These are phyloP conservation scores for Dynastes maya DNA, from an alignment of 2,888 invertebrate species.

Conservation along the genomic window DNA sequence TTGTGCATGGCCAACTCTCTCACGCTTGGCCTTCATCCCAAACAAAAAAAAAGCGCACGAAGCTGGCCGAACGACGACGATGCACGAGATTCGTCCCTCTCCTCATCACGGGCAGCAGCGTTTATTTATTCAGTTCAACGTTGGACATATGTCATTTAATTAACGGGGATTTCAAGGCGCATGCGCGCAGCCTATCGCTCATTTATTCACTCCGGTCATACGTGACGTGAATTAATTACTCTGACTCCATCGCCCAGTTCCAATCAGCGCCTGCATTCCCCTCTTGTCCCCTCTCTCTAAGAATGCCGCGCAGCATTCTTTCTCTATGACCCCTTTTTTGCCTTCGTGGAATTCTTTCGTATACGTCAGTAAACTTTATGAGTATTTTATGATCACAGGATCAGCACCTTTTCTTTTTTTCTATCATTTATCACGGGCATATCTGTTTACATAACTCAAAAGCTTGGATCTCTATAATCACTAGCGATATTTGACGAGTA, in stretches of 20 bases:
- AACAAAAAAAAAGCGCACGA: conserved; percentile 20
- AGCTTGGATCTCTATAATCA: neutral
- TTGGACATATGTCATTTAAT: conserved; percentile 33
- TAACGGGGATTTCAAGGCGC: conserved; percentile 17
- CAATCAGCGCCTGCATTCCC: neutral
- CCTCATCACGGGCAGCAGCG: neutral
- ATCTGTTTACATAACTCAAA: conserved; percentile 2
- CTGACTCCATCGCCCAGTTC: conserved; percentile 3
- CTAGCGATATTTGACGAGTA: neutral
- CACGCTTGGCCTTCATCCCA: conserved; percentile 44
- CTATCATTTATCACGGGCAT: conserved; percentile 3
- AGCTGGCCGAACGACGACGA: conserved; percentile 28
- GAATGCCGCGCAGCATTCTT: neutral
- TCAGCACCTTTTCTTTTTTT: neutral
- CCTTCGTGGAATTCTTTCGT: neutral
- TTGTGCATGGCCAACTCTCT: conserved; percentile 22
- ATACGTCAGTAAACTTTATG: neutral
- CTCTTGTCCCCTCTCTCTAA: neutral
- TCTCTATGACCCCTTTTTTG: conserved; percentile 11
- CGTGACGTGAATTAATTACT: conserved; percentile 37
- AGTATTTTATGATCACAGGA: neutral
- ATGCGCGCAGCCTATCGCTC: conserved; percentile 44
- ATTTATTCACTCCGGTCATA: conserved; percentile 39
- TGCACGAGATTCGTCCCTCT: conserved; percentile 12
- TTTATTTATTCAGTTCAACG: conserved; percentile 42